Conservation (phyloP, 2,797 vertebrate species). For the Chaetophractus vellerosus region DNA sequence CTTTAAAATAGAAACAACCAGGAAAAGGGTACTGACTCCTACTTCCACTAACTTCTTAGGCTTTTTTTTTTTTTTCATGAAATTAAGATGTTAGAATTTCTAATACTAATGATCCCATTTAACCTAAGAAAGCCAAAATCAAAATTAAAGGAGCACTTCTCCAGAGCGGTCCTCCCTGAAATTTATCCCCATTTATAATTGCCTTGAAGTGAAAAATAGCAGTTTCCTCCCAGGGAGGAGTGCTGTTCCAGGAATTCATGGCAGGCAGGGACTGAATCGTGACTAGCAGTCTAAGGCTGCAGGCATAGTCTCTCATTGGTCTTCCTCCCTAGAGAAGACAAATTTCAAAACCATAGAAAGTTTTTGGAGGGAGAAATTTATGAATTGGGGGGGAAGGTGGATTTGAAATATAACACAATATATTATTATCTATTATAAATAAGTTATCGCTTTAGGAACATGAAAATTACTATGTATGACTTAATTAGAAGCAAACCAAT, state of each 20-base stretch:
- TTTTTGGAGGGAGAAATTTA: constrained; percentile 61
- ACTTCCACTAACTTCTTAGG: not conserved
- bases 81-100: constrained; percentile 58
- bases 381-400: not conserved
- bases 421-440: constrained; percentile 52
- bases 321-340: constrained; percentile 35
- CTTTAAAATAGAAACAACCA: constrained; percentile 9
- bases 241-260: constrained; percentile 72
- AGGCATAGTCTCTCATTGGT: not conserved
- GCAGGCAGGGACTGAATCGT: constrained; percentile 52
- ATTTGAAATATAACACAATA: not conserved
- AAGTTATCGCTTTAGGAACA: constrained; percentile 22
- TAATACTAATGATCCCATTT: constrained; percentile 38
- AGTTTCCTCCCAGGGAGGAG: constrained; percentile 29
- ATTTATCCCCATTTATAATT: constrained; percentile 72
- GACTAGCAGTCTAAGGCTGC: not conserved
- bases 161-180: constrained; percentile 67
- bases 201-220: constrained; percentile 71
- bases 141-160: constrained; percentile 39
- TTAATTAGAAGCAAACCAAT: constrained; percentile 57
- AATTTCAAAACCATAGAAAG: constrained; percentile 55
- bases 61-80: not conserved
- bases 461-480: constrained; percentile 40
- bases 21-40: not conserved
- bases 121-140: constrained; percentile 49